Conservation (phyloP, 1,140 invertebrate genomes). For the Drosophila yakuba region DNA sequence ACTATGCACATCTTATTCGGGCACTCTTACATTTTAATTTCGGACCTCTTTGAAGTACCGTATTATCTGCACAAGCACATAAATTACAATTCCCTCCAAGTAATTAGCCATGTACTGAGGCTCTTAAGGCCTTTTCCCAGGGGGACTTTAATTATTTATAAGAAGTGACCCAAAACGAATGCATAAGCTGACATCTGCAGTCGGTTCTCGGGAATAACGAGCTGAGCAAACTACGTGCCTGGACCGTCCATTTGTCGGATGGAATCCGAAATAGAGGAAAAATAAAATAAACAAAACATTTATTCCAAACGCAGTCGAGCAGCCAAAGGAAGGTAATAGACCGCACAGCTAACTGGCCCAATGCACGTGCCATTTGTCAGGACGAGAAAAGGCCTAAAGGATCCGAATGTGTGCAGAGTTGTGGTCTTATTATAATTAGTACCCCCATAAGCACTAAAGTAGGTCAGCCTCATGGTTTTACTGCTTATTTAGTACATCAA, state of each 20-base stretch:
- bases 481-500: neutral
- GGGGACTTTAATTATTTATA: slow-evolving; percentile 45
- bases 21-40: slow-evolving; percentile 12
- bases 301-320: slow-evolving; percentile 17
- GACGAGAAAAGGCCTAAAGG: slow-evolving; percentile 18
- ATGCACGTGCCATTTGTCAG: slow-evolving; percentile 38
- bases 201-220: slow-evolving; percentile 21
- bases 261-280: slow-evolving; percentile 2
- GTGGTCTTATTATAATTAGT: slow-evolving; percentile 28
- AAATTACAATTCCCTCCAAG: slow-evolving; percentile 23
- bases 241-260: neutral
- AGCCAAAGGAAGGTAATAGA: slow-evolving; percentile 13
- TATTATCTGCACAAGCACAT: slow-evolving; percentile 9
- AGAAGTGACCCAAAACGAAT: slow-evolving; percentile 46
- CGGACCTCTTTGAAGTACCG: slow-evolving; percentile 27
- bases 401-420: neutral
- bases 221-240: slow-evolving; percentile 22
- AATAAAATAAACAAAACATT: slow-evolving; percentile 41
- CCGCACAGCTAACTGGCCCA: slow-evolving; percentile 17
- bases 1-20: slow-evolving; percentile 20
- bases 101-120: slow-evolving; percentile 37
- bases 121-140: slow-evolving; percentile 27
- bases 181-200: slow-evolving; percentile 47
- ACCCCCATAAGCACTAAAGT: neutral
- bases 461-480: no score